phyloP scores from a whole-genome alignment of 2,888 invertebrate species.

The Pristionchus exspectatus region DNA sequence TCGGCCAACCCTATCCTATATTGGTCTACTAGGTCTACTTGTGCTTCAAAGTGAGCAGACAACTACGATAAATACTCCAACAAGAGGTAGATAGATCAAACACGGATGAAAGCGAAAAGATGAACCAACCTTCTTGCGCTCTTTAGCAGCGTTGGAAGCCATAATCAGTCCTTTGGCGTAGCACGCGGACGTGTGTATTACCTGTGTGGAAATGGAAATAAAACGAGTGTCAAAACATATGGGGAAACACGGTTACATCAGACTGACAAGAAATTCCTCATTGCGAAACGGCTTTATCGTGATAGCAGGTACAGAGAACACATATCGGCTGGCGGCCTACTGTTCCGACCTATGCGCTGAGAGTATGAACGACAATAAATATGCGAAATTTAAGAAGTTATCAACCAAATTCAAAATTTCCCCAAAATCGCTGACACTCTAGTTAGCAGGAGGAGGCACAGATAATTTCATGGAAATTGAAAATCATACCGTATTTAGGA shows the following conservation, averaged over 20 bases:
- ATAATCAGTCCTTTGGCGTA: slow-evolving; percentile 18
- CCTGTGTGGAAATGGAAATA: slow-evolving; percentile 1
- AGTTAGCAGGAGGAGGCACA: background rate
- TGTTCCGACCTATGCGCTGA: no score
- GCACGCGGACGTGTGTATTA: slow-evolving; percentile 39
- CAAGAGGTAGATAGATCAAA: background rate
- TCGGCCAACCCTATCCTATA: no score
- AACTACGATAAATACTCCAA: background rate
- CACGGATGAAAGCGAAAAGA: slow-evolving; percentile 19
- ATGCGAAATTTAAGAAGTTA: background rate
- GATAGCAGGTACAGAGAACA: background rate
- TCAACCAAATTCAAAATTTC: background rate
- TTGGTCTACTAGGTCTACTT: background rate
- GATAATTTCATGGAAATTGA: background rate
- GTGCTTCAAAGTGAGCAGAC: background rate
- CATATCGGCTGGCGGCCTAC: background rate
- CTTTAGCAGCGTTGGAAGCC: slow-evolving; percentile 59
- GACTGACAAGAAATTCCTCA: background rate
- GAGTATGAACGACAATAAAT: background rate
- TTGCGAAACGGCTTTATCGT: background rate
- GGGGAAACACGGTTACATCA: slow-evolving; percentile 43
- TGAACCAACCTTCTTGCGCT: slow-evolving; percentile 67
- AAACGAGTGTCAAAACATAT: background rate
- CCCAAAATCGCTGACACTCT: background rate
- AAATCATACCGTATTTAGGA: background rate